phyloP scores from a whole-genome alignment of 2,888 invertebrate species.

The Lucinisca nassula region DNA sequence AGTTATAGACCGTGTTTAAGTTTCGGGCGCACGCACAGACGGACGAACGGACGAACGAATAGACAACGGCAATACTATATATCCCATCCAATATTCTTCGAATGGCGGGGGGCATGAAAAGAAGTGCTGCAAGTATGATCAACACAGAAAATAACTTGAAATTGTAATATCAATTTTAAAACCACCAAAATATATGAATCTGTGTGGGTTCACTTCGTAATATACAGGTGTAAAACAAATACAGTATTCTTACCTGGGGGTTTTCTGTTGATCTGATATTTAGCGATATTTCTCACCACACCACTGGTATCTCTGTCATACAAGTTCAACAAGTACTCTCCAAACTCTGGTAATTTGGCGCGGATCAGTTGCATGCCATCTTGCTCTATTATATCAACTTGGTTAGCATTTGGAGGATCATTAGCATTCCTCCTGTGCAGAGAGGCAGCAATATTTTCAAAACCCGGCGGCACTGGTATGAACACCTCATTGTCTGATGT shows the following conservation, averaged over 20 bases:
- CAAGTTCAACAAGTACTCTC: conserved; percentile 84
- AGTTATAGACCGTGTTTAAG: too few species aligned
- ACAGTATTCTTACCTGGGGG: conserved; percentile 77
- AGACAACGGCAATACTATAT: too few species aligned
- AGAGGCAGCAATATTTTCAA: conserved; percentile 79
- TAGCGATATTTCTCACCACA: conserved; percentile 78
- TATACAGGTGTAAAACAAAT: too few species aligned
- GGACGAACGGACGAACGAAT: too few species aligned
- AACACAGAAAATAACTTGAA: too few species aligned
- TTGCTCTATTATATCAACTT: conserved; percentile 75
- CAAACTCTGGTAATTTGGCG: conserved; percentile 81
- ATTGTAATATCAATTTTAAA: too few species aligned
- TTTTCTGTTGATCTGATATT: conserved; percentile 82
- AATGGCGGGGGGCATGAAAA: too few species aligned
- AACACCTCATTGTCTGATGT: conserved; percentile 82
- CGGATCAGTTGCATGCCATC: conserved; percentile 79
- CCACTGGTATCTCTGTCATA: conserved; percentile 77
- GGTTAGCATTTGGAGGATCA: conserved; percentile 75
- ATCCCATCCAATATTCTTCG: too few species aligned
- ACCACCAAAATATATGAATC: too few species aligned
- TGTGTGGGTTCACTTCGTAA: too few species aligned
- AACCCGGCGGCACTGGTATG: conserved; percentile 80
- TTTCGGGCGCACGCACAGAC: too few species aligned
- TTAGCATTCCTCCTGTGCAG: conserved; percentile 82
- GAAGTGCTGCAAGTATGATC: too few species aligned